Evolutionary conservation across 2,113 vertebrate genomes (phyloP).

Genomic region (Urocynchramus pylzowi): DNA sequence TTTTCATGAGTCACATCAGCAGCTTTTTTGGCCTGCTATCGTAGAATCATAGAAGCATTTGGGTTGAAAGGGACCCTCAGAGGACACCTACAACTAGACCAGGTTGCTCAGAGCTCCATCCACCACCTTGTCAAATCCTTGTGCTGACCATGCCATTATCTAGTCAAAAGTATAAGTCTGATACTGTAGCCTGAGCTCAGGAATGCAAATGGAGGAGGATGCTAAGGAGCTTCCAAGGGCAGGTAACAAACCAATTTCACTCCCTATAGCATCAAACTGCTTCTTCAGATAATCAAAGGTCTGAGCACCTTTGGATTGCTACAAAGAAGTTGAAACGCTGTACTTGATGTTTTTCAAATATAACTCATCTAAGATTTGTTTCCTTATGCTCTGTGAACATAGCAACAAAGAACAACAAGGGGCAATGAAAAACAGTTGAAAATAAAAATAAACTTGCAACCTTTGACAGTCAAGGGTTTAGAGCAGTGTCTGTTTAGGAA

Average conservation of each 20-base stretch:
- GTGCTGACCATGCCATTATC: not conserved
- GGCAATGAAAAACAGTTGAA: not conserved
- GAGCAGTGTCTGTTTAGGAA: not conserved
- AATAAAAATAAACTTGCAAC: not conserved
- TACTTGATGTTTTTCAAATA: not conserved
- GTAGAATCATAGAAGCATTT: not conserved
- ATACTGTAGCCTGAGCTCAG: not conserved
- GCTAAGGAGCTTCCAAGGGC: not conserved
- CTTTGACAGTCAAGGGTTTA: not conserved
- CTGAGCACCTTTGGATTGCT: not conserved
- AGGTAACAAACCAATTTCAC: not conserved
- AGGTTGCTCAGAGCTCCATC: not conserved
- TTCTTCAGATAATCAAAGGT: not conserved
- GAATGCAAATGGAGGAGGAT: not conserved
- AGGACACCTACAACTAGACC: not conserved
- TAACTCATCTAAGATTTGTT: not conserved
- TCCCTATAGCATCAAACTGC: not conserved
- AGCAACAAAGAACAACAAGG: not conserved
- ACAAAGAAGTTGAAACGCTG: not conserved
- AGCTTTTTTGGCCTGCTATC: not conserved
- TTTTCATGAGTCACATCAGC: not conserved
- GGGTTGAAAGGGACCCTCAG: not conserved
- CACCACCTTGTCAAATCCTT: not conserved
- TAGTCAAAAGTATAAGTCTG: fast-evolving
- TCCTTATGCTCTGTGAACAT: not conserved